Base-by-base conservation (phyloP, 2,888 invertebrate genomes). In the Shargacucullia verbasci region DNA sequence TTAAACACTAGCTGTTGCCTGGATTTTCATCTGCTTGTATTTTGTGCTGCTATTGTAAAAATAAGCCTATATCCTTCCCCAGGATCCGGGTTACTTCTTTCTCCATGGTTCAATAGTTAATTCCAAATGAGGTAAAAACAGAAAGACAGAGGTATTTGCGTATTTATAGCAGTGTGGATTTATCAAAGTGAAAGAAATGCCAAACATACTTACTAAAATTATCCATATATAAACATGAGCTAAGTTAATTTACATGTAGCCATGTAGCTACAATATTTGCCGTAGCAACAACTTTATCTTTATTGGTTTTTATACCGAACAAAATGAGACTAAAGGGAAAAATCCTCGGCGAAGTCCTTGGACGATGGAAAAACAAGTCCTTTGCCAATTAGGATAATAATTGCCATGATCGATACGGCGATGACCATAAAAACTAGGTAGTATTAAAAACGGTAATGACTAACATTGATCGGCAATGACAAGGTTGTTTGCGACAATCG, bases 401-500 rank as follows among this genome's bases (percentile, higher is more conserved):
- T 44, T 62, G 38, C 8, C 53, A 35, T 38, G 37, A 73, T 65
- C 50, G 44, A 69, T 73, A 56, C 14, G 35, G 33, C 33, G 25
- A 53, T 50, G 70, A 10, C 57, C 53, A 60, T 64, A 73, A 62
- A 37, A 50, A 57, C 41, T 43, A 13, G 47, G 31, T 45, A 34
- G 31, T 27, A 44, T 12, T 58, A 31, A 35, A 2, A 38, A 34
- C 40, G 27, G 46, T 66, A 63, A 59, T 68, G 53, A 63, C 72
- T 45, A 65, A 70, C 34, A 56, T 39, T 43, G 70, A 34, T 43
- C n/a, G 37, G 27, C 33, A 39, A 41, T 47, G 70, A 56, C 57
- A 69, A 62, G 58, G 70, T 49, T 57, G 33, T 49, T 70, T 43
- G 63, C 14, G 37, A 53, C 69, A 60, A 53, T 37, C n/a, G 27